A percentile compares a stretch with the other conserved stretches of the same genome.
Evolutionary conservation across 2,113 vertebrate species (phyloP).

Genomic region (Triplophysa dalaica): DNA sequence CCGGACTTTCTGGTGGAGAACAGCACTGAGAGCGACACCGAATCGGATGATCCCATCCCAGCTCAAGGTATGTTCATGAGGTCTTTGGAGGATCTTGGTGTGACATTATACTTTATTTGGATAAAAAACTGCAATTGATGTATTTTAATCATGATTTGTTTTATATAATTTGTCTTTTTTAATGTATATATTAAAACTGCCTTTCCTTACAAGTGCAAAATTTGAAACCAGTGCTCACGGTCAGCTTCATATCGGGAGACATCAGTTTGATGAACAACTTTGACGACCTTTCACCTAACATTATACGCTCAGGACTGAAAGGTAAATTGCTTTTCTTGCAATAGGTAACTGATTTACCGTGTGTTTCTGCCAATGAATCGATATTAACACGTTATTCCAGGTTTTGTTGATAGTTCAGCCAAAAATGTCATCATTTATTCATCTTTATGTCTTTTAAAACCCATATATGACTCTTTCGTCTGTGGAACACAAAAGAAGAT

Average conservation of each 20-base stretch:
- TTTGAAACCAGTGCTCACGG: slow-evolving; percentile 90
- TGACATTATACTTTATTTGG: too few relatives aligned
- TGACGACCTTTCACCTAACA: slow-evolving; percentile 89
- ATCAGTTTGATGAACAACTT: slow-evolving; percentile 98
- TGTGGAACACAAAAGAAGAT: too few relatives aligned
- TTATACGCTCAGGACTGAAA: slow-evolving; percentile 95
- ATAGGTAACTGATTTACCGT: not conserved
- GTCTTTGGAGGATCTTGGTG: too few relatives aligned
- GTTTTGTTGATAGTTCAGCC: not conserved
- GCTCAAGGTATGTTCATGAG: slow-evolving; percentile 79
- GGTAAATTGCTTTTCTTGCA: slow-evolving; percentile 68
- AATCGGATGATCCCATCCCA: slow-evolving; percentile 88
- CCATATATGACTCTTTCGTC: too few relatives aligned
- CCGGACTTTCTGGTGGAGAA: slow-evolving; percentile 96
- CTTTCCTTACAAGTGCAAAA: slow-evolving; percentile 77
- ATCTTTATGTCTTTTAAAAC: too few relatives aligned
- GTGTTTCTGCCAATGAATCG: not conserved
- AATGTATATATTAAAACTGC: slow-evolving; percentile 51
- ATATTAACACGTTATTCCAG: not conserved
- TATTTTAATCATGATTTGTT: not conserved
- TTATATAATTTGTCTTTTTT: not conserved
- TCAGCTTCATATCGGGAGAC: slow-evolving; percentile 97
- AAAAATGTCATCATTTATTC: too few relatives aligned
- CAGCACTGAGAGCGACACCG: slow-evolving; percentile 95
- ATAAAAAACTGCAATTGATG: too few relatives aligned